These are phyloP conservation scores for Pristis pectinata DNA, from an alignment of 2,797 vertebrate species.

Conservation along the genomic window DNA sequence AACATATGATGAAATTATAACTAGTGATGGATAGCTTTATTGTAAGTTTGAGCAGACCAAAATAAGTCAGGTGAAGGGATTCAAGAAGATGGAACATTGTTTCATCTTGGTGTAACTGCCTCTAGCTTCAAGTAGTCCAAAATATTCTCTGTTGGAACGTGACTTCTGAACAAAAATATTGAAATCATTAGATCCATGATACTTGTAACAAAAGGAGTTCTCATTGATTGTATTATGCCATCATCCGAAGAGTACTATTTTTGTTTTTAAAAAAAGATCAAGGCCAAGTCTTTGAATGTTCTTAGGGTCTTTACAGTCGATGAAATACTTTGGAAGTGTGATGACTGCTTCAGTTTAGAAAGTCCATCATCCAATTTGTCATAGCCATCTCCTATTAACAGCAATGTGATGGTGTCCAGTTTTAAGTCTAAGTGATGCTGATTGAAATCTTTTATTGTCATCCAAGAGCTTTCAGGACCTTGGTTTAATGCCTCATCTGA, in stretches of 20 bases:
- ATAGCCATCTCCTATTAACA: no score
- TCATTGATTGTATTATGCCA: background rate
- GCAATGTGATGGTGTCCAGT: no score
- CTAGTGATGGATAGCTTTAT: background rate
- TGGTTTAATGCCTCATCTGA: no score
- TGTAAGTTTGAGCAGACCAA: background rate
- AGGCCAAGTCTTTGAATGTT: no score
- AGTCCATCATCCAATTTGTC: no score
- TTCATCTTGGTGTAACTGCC: background rate
- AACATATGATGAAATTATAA: background rate
- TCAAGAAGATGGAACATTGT: background rate
- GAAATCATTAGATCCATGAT: background rate
- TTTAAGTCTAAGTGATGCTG: no score
- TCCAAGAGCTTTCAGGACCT: no score
- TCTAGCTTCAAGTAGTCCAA: background rate
- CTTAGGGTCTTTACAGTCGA: no score
- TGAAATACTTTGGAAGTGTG: no score
- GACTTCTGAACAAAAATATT: background rate
- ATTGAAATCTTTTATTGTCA: no score
- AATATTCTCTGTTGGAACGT: background rate
- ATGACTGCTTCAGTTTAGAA: no score
- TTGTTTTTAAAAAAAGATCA: no score
- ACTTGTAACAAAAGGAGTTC: background rate
- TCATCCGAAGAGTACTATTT: background rate
- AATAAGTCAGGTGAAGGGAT: background rate